Base-by-base conservation (phyloP, 2,797 vertebrate genomes). In the Ataeniobius toweri region DNA sequence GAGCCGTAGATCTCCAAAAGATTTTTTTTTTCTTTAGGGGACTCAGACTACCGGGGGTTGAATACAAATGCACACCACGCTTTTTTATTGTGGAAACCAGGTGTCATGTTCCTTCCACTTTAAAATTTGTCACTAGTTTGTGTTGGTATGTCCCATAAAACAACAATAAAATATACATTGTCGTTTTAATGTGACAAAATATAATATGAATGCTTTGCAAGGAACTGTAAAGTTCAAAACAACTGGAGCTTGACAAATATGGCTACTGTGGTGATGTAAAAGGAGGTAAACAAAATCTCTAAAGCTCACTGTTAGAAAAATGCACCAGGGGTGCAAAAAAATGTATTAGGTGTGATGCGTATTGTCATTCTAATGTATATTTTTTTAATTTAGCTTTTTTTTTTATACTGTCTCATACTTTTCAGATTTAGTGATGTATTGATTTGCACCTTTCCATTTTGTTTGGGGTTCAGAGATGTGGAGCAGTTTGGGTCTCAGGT, bases 401-500 rank as follows among this genome's bases (percentile, higher is more conserved):
- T 31, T 50, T 39, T 0, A 14, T 26, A n/a, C 5, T 13, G 20
- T 68, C 22, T 9, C 65, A 68, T 56, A 5, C 12, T 51, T 59
- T 44, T 59, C 2, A 1, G 22, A 71, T 28, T 24, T 72, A 5
- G 50, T 55, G 50, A 3, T 39, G 53, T 46, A 58, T 68, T 46
- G n/a, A 22, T 10, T 18, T 14, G 26, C 5, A 61, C 22, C 10
- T 0, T 26, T 78, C 59, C 8, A 10, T 65, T 55, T 14, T 31
- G 31, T 68, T 28, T 82, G 74, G 65, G 61, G 22, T 16, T 50
- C 82, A 97, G 97, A 93, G 93, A 97, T 69, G 87, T 97, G 79
- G 93, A 96, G 79, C 96, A 94, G 84, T 77, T 97, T 82, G 96
- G 97, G 1, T 95, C 93, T 51, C 96, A 95, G 86, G 94, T 94